Conservation (phyloP, 2,113 vertebrate genomes). For the Cryptotis parvus region DNA sequence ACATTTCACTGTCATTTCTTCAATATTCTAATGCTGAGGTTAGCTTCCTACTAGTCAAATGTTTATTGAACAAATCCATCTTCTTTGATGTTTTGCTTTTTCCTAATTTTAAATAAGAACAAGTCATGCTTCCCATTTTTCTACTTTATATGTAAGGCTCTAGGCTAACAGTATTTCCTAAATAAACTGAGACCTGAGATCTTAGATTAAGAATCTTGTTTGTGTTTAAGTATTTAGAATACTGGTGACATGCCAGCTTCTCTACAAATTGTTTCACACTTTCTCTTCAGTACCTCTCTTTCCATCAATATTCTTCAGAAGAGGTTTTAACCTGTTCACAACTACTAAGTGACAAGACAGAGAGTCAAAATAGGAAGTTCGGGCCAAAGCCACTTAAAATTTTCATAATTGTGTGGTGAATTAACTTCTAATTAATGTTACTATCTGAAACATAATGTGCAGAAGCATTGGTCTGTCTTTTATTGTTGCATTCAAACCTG, state of each 20-base stretch:
- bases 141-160: not conserved
- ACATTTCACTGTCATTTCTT: constrained; percentile 7
- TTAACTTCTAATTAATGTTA: not conserved
- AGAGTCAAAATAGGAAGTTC: not conserved
- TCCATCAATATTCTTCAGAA: not conserved
- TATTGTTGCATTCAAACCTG: not conserved
- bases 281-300: not conserved
- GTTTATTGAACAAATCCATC: constrained; percentile 18
- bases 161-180: constrained; percentile 19
- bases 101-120: constrained; percentile 24
- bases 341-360: not conserved
- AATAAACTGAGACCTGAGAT: not conserved
- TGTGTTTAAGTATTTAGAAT: not conserved
- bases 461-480: not conserved
- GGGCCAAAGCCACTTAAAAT: not conserved
- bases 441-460: not conserved
- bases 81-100: constrained; percentile 22
- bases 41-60: not conserved
- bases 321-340: not conserved
- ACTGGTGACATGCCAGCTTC: not conserved
- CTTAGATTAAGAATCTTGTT: not conserved
- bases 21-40: not conserved
- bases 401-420: not conserved
- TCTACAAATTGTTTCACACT: not conserved
- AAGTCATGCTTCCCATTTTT: not conserved